Evolutionary conservation across 2,888 invertebrate genomes (phyloP).

Genomic region (Erpobdella octoculata): DNA sequence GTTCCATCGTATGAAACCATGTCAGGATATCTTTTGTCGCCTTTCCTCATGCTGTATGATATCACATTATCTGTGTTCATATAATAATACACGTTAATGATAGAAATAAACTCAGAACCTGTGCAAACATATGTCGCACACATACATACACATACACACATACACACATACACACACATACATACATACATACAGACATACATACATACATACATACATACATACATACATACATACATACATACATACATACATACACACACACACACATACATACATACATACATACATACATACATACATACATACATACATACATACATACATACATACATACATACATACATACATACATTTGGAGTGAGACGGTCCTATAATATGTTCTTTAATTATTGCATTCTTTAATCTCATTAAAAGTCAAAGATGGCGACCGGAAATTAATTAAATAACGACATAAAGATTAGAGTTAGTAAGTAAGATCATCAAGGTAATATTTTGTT

Average conservation of each 20-base stretch:
- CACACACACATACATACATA: too few species aligned
- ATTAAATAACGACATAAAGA: not conserved
- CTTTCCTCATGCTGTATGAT: constrained; percentile 79
- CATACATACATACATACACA: too few species aligned
- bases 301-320: not conserved
- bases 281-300: not conserved
- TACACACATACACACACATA: not conserved
- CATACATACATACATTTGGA: too few species aligned
- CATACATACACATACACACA: not conserved
- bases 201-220: not conserved
- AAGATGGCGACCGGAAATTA: too few species aligned
- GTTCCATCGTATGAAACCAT: constrained; percentile 76
- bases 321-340: not conserved
- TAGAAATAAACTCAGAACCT: not conserved
- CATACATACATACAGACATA: too few species aligned
- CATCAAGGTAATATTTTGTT: too few species aligned
- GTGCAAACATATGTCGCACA: not conserved
- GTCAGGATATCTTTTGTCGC: constrained; percentile 72
- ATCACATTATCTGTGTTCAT: constrained; percentile 66
- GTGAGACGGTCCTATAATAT: too few species aligned
- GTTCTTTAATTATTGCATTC: too few species aligned
- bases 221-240: not conserved
- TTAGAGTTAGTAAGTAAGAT: too few species aligned
- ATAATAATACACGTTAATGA: not conserved
- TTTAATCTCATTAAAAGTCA: too few species aligned